These are phyloP conservation scores for Conus ventricosus DNA, from an alignment of 1,140 invertebrate species.

Conservation along the genomic window DNA sequence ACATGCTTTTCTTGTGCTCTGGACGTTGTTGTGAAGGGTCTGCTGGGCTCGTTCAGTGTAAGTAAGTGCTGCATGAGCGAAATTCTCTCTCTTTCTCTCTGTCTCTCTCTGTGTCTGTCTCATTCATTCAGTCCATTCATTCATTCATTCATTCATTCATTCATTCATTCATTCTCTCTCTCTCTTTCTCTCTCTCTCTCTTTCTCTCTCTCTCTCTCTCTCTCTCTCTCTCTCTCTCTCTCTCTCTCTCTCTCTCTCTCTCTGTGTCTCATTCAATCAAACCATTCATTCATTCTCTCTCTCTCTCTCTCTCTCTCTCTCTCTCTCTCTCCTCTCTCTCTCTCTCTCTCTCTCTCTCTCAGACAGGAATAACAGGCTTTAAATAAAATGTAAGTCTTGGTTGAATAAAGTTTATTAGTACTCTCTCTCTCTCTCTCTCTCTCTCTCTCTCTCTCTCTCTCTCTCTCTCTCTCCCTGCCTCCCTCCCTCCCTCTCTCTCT, in stretches of 20 bases:
- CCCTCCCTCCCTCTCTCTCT: too few relatives aligned
- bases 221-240: not conserved
- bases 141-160: not conserved
- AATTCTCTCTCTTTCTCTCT: not conserved
- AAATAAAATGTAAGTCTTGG: too few relatives aligned
- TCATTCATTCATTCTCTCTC: not conserved
- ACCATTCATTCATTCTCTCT: not conserved
- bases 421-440: not conserved
- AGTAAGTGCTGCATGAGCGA: too few relatives aligned
- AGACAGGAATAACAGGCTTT: too few relatives aligned
- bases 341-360: not conserved
- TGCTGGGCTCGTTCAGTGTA: too few relatives aligned
- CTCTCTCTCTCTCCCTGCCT: too few relatives aligned
- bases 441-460: not conserved
- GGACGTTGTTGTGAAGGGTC: too few relatives aligned
- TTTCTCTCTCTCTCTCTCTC: not conserved
- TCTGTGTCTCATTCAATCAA: not conserved
- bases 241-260: not conserved
- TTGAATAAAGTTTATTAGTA: too few relatives aligned
- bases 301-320: conserved; percentile 22
- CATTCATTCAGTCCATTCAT: not conserved
- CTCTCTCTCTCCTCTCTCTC: not conserved
- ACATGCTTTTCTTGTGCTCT: too few relatives aligned
- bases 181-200: conserved; percentile 17
- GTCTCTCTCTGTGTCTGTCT: not conserved